Evolutionary conservation across 2,797 vertebrate species (phyloP).

Genomic region (Garrulus glandarius): DNA sequence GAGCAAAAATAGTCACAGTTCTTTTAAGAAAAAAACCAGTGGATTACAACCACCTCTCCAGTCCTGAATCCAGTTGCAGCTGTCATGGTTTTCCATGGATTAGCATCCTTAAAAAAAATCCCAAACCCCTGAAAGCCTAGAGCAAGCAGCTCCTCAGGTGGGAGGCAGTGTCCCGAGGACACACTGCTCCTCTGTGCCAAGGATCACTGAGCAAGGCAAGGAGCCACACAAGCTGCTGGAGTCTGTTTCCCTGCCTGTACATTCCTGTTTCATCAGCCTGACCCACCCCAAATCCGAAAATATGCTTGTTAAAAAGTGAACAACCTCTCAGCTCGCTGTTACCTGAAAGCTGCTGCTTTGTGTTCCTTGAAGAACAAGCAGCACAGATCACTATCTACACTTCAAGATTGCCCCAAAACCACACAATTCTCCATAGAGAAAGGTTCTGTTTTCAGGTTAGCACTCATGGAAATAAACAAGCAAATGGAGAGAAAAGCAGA

Average conservation of each 20-base stretch:
- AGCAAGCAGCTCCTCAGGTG: neutral
- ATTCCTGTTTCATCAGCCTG: neutral
- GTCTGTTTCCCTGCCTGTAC: neutral
- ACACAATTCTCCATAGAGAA: neutral
- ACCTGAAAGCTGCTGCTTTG: neutral
- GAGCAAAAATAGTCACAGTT: neutral
- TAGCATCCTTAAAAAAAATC: neutral
- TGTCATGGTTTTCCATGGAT: neutral
- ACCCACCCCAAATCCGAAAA: rapidly evolving
- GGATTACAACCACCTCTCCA: neutral
- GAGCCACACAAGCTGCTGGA: neutral
- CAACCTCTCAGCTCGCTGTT: neutral
- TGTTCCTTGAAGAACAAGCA: neutral
- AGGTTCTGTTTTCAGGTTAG: neutral
- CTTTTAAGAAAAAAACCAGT: neutral
- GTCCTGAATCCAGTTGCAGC: neutral
- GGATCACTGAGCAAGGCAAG: neutral
- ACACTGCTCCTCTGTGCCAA: neutral
- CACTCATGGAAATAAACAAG: neutral
- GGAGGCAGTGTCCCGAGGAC: rapidly evolving
- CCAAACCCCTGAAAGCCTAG: neutral
- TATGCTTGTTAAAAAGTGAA: rapidly evolving
- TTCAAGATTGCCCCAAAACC: neutral
- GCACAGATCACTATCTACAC: neutral
- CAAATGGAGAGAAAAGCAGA: neutral